Evolutionary conservation across 2,888 invertebrate genomes (phyloP), one percentile per base, ranked within the genome.

Genomic region (Leptothorax acervorum): DNA sequence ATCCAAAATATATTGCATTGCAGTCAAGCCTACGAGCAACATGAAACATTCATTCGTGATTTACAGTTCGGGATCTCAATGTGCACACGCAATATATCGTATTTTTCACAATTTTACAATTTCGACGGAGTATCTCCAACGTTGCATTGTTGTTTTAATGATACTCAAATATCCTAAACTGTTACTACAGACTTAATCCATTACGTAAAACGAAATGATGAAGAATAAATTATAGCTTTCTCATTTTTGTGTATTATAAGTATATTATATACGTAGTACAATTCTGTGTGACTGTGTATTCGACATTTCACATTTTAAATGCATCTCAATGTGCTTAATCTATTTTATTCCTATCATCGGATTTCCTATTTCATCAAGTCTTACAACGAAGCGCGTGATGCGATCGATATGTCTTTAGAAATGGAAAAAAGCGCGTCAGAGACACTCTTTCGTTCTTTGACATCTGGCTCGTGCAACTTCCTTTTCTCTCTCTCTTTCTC

Each of bases 391-490:
- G 35, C 35, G 39, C 23, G 39, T 15, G 8, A 63, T 51, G 39
- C 15, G 39, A 48, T 76, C 45, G 39, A 63, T 51, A 39, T 11
- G n/a, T 68, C 78, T 78, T 42, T 70, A 78, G 35, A 71, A 48
- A 62, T 35, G 9, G 12, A 60, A 70, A n/a, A 71, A 57, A 48
- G 28, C 35, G 9, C 23, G 39, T 3, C 11, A 60, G 9, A 39
- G 28, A 55, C 68, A 60, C 39, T 79, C 39, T 83, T 62, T 81
- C 39, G 60, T 81, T 48, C 15, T 73, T 51, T 83, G 81, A 84
- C 79, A 63, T 81, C 78, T 83, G 62, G 83, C 62, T 85, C 84
- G 60, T 73, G 51, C 42, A 68, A 66, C 71, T 87, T 83, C 79
- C 62, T 60, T 70, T 31, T 42, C n/a, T 60, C 8, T 79, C 11